Evolutionary conservation across 2,113 vertebrate genomes (phyloP).

Genomic region (Desmodus rotundus): DNA sequence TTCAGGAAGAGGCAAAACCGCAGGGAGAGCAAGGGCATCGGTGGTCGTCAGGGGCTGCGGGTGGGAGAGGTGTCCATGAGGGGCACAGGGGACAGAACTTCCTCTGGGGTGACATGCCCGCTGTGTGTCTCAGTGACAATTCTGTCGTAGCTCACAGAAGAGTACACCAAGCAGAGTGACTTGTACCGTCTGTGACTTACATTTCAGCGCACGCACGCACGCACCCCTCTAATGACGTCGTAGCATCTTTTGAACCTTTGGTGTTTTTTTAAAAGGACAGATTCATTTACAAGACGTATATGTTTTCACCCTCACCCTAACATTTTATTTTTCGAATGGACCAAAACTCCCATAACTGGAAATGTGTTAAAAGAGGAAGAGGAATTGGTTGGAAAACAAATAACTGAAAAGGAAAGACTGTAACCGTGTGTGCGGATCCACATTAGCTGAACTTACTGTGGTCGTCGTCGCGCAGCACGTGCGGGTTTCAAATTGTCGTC

Average conservation of each 20-base stretch:
- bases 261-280: neutral
- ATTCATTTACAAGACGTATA: neutral
- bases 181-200: neutral
- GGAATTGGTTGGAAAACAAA: neutral
- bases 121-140: neutral
- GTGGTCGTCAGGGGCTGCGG: neutral
- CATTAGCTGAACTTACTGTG: neutral
- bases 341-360: neutral
- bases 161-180: neutral
- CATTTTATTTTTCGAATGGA: neutral
- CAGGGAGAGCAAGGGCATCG: rapidly evolving
- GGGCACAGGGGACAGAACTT: neutral
- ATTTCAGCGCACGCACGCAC: neutral
- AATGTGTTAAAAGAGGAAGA: neutral
- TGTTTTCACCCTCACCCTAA: neutral
- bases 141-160: neutral
- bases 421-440: neutral
- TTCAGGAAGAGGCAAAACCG: neutral
- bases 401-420: neutral
- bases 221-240: neutral
- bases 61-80: neutral
- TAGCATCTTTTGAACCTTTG: neutral
- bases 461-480: neutral
- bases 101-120: neutral
- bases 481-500: rapidly evolving